Conservation (phyloP, 2,113 vertebrate species). For the Pogona vitticeps region DNA sequence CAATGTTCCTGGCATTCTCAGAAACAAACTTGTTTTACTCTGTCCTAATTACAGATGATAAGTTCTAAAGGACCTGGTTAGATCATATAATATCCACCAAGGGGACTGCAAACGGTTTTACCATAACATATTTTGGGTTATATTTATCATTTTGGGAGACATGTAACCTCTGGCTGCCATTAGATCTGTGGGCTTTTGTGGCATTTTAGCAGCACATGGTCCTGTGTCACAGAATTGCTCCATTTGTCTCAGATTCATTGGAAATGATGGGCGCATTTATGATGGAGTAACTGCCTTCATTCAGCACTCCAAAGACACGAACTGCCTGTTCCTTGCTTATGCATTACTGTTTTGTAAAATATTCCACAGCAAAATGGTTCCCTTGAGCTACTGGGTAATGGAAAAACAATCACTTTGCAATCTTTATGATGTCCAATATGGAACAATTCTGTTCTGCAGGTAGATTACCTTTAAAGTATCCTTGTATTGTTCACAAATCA, state of each 20-base stretch:
- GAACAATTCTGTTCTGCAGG: background rate
- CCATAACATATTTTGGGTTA: background rate
- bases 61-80: background rate
- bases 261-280: background rate
- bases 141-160: background rate
- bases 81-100: background rate
- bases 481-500: background rate
- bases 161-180: too few species aligned
- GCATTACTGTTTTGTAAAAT: background rate
- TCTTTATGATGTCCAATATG: background rate
- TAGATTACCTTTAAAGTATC: background rate
- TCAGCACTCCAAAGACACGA: background rate
- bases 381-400: background rate
- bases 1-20: background rate
- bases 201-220: background rate
- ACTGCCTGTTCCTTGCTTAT: background rate
- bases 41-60: background rate
- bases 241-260: background rate
- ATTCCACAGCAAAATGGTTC: background rate
- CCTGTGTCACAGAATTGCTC: background rate
- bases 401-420: background rate
- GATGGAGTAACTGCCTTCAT: background rate
- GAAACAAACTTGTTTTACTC: constrained; percentile 11
- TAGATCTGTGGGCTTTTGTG: background rate
- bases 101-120: background rate